Conservation (phyloP, 2,113 vertebrate genomes). For the Phrynocephalus versicolor region DNA sequence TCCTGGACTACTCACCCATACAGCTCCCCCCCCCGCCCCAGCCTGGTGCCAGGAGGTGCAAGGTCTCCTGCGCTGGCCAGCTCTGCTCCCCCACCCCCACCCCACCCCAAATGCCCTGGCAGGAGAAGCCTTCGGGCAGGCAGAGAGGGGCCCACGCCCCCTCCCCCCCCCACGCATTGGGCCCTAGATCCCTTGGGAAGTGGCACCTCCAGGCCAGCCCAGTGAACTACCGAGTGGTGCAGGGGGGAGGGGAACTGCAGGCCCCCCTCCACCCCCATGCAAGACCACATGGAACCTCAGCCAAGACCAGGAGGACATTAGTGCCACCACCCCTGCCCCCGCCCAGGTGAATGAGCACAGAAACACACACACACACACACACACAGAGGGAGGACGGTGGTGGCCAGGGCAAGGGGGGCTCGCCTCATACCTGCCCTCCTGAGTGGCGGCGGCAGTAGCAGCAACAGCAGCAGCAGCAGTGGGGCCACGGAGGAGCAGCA, state of each 20-base stretch:
- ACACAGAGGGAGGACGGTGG: too few relatives aligned
- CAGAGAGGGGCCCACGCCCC: too few relatives aligned
- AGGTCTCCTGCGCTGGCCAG: too few relatives aligned
- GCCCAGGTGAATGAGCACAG: too few relatives aligned
- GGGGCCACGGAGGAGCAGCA: slow-evolving; percentile 67
- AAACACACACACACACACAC: neutral
- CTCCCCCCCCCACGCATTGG: too few relatives aligned
- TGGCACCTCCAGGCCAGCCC: neutral
- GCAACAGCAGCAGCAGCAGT: slow-evolving; percentile 53
- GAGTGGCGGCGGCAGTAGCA: slow-evolving; percentile 60
- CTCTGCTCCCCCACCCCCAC: too few relatives aligned
- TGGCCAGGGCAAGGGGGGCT: too few relatives aligned
- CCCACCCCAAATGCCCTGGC: neutral
- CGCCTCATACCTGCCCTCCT: slow-evolving; percentile 66
- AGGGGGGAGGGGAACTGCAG: too few relatives aligned
- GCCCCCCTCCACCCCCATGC: too few relatives aligned
- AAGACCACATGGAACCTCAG: neutral
- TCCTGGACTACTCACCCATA: neutral
- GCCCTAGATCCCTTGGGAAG: neutral
- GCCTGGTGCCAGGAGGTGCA: neutral
- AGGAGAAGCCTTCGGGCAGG: neutral
- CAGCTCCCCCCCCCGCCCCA: neutral
- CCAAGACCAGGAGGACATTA: too few relatives aligned
- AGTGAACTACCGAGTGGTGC: too few relatives aligned
- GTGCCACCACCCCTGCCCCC: too few relatives aligned